Evolutionary conservation across 2,113 vertebrate species (phyloP).

Genomic region (Phocoena sinus): DNA sequence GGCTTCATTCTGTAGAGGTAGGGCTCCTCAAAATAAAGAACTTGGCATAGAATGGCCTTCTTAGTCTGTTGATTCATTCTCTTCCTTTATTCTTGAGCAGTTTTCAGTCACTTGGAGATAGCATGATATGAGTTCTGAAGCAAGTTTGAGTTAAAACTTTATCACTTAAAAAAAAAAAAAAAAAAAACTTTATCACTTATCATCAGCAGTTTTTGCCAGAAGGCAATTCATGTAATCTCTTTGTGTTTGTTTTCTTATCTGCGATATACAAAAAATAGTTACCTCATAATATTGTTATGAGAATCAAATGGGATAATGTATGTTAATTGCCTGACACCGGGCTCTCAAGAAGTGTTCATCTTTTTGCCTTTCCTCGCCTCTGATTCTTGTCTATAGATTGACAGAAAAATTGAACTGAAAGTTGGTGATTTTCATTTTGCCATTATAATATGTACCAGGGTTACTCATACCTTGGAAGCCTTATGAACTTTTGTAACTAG

Average conservation of each 20-base stretch:
- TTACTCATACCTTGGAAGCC: background rate
- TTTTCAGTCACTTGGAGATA: background rate
- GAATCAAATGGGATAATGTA: background rate
- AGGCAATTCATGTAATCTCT: background rate
- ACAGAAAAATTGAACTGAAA: background rate
- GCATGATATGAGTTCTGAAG: background rate
- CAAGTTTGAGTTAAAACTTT: background rate
- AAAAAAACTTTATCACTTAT: background rate
- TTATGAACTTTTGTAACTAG: background rate
- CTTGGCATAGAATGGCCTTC: background rate
- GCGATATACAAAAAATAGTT: background rate
- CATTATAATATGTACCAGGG: background rate
- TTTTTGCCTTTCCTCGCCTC: background rate
- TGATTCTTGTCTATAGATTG: background rate
- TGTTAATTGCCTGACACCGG: background rate
- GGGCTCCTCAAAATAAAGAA: background rate
- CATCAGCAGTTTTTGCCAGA: background rate
- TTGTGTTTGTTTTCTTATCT: background rate
- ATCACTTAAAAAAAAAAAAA: no score
- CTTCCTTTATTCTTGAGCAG: background rate
- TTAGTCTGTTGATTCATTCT: background rate
- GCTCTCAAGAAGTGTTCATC: background rate
- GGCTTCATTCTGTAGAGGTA: background rate
- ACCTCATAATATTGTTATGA: background rate
- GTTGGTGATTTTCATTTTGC: slow-evolving; percentile 4